phyloP scores from a whole-genome alignment of 2,797 vertebrate species.

The Dendrocincla tyrannina region DNA sequence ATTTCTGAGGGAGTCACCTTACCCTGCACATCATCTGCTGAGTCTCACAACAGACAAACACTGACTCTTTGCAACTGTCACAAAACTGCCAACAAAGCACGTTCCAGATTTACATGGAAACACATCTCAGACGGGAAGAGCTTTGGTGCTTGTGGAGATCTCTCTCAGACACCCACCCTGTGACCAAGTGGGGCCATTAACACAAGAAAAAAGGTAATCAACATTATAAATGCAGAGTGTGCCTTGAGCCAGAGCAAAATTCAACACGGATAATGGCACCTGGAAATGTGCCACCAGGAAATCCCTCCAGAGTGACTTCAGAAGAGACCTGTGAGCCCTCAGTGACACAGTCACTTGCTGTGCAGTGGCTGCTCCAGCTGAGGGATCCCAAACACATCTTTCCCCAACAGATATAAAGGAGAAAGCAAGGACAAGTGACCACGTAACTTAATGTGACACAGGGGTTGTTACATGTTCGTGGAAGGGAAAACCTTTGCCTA shows the following conservation, averaged over 20 bases:
- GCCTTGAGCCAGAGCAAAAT: neutral
- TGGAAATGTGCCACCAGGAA: neutral
- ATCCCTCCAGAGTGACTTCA: neutral
- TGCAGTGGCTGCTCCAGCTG: neutral
- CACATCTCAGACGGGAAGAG: neutral
- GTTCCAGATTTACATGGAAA: neutral
- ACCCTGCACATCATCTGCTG: neutral
- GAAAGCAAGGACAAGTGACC: neutral
- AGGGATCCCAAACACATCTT: neutral
- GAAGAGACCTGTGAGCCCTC: neutral
- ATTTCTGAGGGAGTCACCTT: neutral
- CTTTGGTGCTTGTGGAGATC: neutral
- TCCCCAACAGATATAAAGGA: neutral
- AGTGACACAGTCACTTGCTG: neutral
- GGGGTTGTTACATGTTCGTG: neutral
- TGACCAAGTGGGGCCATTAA: neutral
- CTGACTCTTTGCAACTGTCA: neutral
- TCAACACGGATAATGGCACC: neutral
- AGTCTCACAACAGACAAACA: neutral
- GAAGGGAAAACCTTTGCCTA: neutral
- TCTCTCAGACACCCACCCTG: neutral
- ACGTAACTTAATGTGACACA: neutral
- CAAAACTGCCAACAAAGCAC: neutral
- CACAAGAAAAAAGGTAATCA: neutral
- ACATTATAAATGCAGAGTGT: neutral